Percentiles rank a stretch among this genome's conserved stretches.
Conservation (phyloP, 2,888 invertebrate species). For the Cryptocephalus primarius region DNA sequence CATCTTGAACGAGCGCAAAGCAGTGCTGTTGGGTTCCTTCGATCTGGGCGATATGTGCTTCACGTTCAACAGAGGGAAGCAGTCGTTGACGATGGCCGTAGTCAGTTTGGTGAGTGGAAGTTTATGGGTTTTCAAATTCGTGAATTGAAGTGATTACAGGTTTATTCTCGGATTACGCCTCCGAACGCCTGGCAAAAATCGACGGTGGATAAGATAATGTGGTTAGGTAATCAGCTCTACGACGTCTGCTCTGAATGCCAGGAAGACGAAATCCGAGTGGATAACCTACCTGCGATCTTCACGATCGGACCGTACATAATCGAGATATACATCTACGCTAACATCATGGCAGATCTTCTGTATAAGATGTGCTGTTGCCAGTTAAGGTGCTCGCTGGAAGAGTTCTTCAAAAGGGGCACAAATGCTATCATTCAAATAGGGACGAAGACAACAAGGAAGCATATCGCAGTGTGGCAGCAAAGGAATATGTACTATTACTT, state of each 20-base stretch:
- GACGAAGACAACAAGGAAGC: constrained; percentile 28
- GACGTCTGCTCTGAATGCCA: constrained; percentile 41
- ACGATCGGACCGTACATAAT: constrained; percentile 45
- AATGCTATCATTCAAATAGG: constrained; percentile 47
- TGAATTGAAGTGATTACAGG: constrained; percentile 9
- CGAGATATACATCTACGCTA: constrained; percentile 47
- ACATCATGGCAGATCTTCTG: constrained; percentile 38
- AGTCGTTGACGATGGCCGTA: constrained; percentile 48
- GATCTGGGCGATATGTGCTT: constrained; percentile 49
- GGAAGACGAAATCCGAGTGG: constrained; percentile 41
- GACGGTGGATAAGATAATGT: constrained; percentile 47
- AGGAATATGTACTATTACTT: constrained; percentile 52
- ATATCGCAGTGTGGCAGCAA: constrained; percentile 53
- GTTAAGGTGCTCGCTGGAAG: constrained; percentile 39
- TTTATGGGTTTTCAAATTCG: no score
- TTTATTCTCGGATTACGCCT: constrained; percentile 54
- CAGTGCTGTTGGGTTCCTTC: constrained; percentile 46
- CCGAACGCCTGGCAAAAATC: constrained; percentile 48
- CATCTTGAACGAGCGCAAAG: constrained; percentile 44
- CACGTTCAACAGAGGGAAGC: constrained; percentile 46
- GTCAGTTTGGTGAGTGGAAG: constrained; percentile 39
- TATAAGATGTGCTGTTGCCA: constrained; percentile 42
- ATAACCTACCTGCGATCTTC: constrained; percentile 47
- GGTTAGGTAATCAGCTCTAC: constrained; percentile 48
- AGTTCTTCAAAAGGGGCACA: constrained; percentile 43